phyloP scores from a whole-genome alignment of 2,113 vertebrate genomes.

The Pseudolaguvia tuberculata region DNA sequence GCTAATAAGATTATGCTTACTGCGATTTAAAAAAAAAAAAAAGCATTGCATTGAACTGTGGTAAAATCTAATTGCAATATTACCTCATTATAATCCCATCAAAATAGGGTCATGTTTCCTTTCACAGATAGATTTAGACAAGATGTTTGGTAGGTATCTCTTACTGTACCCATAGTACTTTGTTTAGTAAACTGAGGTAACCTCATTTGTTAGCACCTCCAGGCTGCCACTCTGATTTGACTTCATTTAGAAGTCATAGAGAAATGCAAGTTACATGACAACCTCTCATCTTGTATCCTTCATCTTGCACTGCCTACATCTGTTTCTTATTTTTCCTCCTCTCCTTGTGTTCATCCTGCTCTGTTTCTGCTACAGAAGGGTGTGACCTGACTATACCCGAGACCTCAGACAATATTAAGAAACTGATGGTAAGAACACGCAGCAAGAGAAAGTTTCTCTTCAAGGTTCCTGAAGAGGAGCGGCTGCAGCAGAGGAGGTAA shows the following conservation, averaged over 20 bases:
- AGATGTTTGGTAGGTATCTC: background rate
- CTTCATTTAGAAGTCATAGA: background rate
- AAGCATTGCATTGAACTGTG: no score
- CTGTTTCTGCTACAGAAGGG: conserved; percentile 60
- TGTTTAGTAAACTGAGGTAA: conserved; percentile 41
- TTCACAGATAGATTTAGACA: background rate
- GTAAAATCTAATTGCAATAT: no score
- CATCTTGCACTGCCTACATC: background rate
- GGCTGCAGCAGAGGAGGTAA: conserved; percentile 85
- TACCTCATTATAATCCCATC: no score
- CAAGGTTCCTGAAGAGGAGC: conserved; percentile 90
- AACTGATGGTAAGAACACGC: conserved; percentile 91
- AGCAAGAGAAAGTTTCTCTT: conserved; percentile 96
- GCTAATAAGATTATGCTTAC: no score
- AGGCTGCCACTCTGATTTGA: background rate
- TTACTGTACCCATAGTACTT: conserved; percentile 24
- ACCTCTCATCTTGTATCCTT: background rate
- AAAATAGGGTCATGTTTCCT: background rate
- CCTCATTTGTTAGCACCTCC: conserved; percentile 43
- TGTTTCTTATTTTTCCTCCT: background rate
- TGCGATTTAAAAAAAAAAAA: no score
- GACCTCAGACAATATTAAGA: conserved; percentile 87
- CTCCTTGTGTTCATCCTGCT: background rate
- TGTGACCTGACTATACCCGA: conserved; percentile 82
- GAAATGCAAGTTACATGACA: background rate